Evolutionary conservation across 2,888 invertebrate species (phyloP).

Genomic region (Lobophora halterata): DNA sequence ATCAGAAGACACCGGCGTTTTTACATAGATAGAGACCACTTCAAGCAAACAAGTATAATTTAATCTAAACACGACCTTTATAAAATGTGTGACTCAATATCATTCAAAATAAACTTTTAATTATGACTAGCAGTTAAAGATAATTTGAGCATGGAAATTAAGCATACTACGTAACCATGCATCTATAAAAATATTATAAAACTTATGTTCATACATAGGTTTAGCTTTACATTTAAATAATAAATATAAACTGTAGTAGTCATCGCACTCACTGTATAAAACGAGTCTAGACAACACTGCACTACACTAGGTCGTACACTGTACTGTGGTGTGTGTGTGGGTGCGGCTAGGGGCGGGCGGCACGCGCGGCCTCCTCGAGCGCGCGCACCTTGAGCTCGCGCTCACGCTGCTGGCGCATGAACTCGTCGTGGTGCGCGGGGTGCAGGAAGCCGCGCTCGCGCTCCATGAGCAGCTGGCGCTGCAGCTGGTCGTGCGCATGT

Average conservation of each 20-base stretch:
- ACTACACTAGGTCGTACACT: too few species aligned
- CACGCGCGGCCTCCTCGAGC: slow-evolving; percentile 91
- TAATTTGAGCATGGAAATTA: slow-evolving; percentile 78
- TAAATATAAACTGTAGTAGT: slow-evolving; percentile 72
- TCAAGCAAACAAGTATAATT: slow-evolving; percentile 46
- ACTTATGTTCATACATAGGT: slow-evolving; percentile 53
- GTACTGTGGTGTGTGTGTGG: too few species aligned
- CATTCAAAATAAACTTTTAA: slow-evolving; percentile 52
- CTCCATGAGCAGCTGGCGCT: slow-evolving; percentile 91
- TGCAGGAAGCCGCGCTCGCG: slow-evolving; percentile 86
- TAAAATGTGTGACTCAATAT: slow-evolving; percentile 41
- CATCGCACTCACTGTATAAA: slow-evolving; percentile 56
- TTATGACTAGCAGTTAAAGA: slow-evolving; percentile 79
- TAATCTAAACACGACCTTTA: slow-evolving; percentile 42
- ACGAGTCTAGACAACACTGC: slow-evolving; percentile 37
- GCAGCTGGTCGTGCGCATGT: slow-evolving; percentile 93
- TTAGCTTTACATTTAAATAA: slow-evolving; percentile 40
- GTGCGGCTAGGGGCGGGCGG: slow-evolving; percentile 73
- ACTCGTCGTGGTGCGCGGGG: slow-evolving; percentile 77
- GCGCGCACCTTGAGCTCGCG: slow-evolving; percentile 92
- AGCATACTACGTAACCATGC: slow-evolving; percentile 76
- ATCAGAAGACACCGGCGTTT: slow-evolving; percentile 27
- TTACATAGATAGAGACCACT: slow-evolving; percentile 8
- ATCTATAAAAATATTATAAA: slow-evolving; percentile 73
- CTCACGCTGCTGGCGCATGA: slow-evolving; percentile 89